phyloP scores from a whole-genome alignment of 2,113 vertebrate genomes.

The Carettochelys insculpta region DNA sequence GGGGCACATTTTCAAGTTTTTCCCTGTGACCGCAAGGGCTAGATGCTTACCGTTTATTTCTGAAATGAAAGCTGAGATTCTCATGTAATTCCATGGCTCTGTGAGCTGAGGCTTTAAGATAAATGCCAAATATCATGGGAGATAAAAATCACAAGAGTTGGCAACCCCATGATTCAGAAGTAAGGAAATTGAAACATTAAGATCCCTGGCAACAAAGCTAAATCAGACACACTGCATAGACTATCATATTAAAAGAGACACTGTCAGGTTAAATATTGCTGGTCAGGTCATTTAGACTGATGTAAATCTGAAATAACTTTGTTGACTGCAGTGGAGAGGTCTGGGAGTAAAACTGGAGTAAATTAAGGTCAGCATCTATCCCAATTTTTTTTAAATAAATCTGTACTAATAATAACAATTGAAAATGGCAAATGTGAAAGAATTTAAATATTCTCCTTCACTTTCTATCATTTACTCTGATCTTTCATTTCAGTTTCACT shows the following conservation, averaged over 20 bases:
- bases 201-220: accelerated
- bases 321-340: not conserved
- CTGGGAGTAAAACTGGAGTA: not conserved
- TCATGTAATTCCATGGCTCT: accelerated
- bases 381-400: not conserved
- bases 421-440: not conserved
- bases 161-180: not conserved
- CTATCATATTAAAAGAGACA: not conserved
- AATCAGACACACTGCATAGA: accelerated
- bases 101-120: not conserved
- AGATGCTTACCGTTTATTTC: not conserved
- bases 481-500: not conserved
- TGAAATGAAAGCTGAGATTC: not conserved
- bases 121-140: accelerated
- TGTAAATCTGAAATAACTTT: not conserved
- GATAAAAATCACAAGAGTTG: not conserved
- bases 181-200: not conserved
- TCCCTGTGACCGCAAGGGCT: not conserved
- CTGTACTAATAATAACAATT: accelerated
- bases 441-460: not conserved
- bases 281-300: not conserved
- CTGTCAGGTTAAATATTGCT: accelerated
- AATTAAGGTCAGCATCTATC: not conserved
- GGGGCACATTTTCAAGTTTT: not conserved
- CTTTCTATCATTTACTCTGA: not conserved